phyloP scores from a whole-genome alignment of 2,888 invertebrate genomes.

The Incurvaria masculella region DNA sequence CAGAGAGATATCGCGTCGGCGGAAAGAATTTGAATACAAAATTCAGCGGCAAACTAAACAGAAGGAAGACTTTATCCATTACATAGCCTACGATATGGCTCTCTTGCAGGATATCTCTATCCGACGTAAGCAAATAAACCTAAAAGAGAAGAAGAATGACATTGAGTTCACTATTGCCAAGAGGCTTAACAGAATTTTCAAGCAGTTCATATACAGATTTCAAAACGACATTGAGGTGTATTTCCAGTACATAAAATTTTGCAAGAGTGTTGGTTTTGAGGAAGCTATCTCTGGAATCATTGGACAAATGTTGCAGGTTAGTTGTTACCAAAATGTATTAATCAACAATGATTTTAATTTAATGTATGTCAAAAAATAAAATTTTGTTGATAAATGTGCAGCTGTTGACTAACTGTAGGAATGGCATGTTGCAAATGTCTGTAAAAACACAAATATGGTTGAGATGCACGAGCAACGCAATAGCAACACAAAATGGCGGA shows the following conservation, averaged over 20 bases:
- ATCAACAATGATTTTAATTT: too few relatives aligned
- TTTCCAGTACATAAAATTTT: conserved; percentile 77
- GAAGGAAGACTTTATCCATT: conserved; percentile 67
- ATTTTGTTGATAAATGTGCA: too few relatives aligned
- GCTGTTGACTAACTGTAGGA: too few relatives aligned
- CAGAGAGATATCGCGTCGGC: conserved; percentile 65
- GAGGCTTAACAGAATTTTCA: conserved; percentile 71
- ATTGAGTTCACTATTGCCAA: conserved; percentile 68
- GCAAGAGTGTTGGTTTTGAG: conserved; percentile 60
- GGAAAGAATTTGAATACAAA: conserved; percentile 71
- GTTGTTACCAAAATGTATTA: too few relatives aligned
- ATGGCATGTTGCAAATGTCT: background rate
- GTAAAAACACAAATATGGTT: conserved; percentile 7
- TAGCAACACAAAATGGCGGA: too few relatives aligned
- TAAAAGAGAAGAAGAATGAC: conserved; percentile 60
- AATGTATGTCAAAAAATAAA: too few relatives aligned
- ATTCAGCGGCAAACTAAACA: conserved; percentile 64
- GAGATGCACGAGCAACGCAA: too few relatives aligned
- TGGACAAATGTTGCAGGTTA: conserved; percentile 61
- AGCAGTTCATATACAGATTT: conserved; percentile 64
- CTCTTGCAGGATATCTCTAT: conserved; percentile 62
- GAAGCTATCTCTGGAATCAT: conserved; percentile 55
- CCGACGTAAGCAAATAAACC: conserved; percentile 55
- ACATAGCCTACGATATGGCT: conserved; percentile 68
- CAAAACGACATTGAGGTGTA: conserved; percentile 71